A percentile compares a stretch with the other conserved stretches of the same genome.
phyloP scores from a whole-genome alignment of 1,140 invertebrate species.

The Caenorhabditis latens region DNA sequence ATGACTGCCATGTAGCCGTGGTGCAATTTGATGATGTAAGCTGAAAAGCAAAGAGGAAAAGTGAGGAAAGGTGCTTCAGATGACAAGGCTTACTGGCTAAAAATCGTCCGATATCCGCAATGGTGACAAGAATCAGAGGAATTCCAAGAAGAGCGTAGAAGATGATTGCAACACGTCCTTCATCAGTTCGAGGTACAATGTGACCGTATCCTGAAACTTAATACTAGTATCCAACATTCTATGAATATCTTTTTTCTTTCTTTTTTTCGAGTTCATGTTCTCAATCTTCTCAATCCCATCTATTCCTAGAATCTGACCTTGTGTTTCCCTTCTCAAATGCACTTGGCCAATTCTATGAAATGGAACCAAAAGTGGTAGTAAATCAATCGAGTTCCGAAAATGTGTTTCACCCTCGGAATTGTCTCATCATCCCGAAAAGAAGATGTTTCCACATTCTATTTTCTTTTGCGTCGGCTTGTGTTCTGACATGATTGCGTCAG shows the following conservation, averaged over 20 bases:
- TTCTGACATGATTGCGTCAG: slow-evolving; percentile 13
- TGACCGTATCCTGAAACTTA: slow-evolving; percentile 79
- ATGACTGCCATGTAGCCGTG: slow-evolving; percentile 71
- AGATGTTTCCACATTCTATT: slow-evolving; percentile 43
- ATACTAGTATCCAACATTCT: background rate
- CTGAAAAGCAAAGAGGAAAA: slow-evolving; percentile 64
- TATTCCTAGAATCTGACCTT: slow-evolving; percentile 21
- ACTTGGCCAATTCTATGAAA: background rate
- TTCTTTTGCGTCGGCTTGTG: slow-evolving; percentile 11
- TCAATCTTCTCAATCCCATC: background rate
- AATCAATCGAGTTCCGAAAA: slow-evolving; percentile 20
- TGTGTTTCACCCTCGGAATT: slow-evolving; percentile 31
- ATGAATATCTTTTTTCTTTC: background rate
- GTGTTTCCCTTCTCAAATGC: background rate
- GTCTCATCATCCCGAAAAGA: slow-evolving; percentile 27
- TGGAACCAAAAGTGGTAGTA: background rate
- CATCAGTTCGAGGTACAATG: slow-evolving; percentile 80
- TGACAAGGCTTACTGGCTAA: slow-evolving; percentile 70
- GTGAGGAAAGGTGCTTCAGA: slow-evolving; percentile 1
- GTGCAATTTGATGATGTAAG: slow-evolving; percentile 76
- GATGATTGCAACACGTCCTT: slow-evolving; percentile 80
- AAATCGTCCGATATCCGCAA: slow-evolving; percentile 80
- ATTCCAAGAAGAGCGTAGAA: slow-evolving; percentile 80
- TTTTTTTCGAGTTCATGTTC: background rate
- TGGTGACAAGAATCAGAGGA: slow-evolving; percentile 80